These are phyloP conservation scores for Hippoglossus stenolepis DNA, from an alignment of 2,113 vertebrate genomes.

Conservation along the genomic window DNA sequence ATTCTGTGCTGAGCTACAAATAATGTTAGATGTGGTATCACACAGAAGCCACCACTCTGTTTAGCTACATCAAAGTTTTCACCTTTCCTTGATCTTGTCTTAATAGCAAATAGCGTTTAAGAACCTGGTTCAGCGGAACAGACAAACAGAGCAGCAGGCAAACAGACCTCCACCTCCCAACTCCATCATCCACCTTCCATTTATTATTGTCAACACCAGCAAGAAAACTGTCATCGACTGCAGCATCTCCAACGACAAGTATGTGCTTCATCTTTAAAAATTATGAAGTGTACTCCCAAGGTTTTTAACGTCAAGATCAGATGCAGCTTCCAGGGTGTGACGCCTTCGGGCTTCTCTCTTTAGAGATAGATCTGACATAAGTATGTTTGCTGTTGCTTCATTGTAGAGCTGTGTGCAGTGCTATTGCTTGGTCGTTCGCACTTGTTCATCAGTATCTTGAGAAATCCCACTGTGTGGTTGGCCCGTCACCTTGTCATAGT, in stretches of 20 bases:
- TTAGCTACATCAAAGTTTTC: not conserved
- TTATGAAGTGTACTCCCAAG: not conserved
- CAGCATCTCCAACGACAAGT: constrained; percentile 99
- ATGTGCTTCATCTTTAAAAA: constrained; percentile 56
- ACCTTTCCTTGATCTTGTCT: constrained; percentile 33
- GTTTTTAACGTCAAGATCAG: not conserved
- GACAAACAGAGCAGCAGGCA: constrained; percentile 92
- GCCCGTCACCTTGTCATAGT: too few species aligned
- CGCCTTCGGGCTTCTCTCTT: too few species aligned
- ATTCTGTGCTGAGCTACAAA: not conserved
- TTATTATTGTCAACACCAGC: constrained; percentile 99
- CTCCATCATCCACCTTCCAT: constrained; percentile 97
- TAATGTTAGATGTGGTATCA: not conserved
- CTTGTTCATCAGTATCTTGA: not conserved
- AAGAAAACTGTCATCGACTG: constrained; percentile 99
- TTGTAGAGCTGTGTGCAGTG: not conserved
- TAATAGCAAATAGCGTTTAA: constrained; percentile 99
- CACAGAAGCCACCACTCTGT: not conserved
- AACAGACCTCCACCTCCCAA: constrained; percentile 92
- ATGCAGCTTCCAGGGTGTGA: too few species aligned
- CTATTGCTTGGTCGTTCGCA: not conserved
- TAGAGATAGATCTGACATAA: too few species aligned
- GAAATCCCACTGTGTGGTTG: not conserved
- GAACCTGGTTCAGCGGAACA: constrained; percentile 97
- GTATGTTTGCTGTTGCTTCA: not conserved